These are phyloP conservation scores for Tetranychus piercei DNA, from an alignment of 2,888 invertebrate species.

Conservation along the genomic window DNA sequence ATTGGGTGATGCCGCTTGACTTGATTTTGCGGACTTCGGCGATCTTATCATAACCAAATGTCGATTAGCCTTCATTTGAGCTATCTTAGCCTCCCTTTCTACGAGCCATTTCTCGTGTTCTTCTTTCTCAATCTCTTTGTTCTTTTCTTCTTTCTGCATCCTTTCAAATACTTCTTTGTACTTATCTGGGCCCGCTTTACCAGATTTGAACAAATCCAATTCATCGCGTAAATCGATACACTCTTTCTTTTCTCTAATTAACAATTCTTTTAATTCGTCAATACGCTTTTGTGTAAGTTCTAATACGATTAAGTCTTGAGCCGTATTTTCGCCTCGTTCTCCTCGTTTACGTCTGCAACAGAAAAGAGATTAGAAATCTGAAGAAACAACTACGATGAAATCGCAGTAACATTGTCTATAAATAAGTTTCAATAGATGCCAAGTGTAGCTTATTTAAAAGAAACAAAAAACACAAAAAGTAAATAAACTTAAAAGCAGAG, in stretches of 20 bases:
- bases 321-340: constrained; percentile 46
- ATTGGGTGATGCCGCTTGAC: background rate
- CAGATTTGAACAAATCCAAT: constrained; percentile 40
- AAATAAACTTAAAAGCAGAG: background rate
- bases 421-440: background rate
- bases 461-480: constrained; percentile 9
- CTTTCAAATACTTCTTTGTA: constrained; percentile 52
- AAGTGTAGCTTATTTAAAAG: background rate
- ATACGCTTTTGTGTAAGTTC: constrained; percentile 57
- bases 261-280: constrained; percentile 50
- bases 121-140: constrained; percentile 48
- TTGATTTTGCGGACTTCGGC: background rate
- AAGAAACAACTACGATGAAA: background rate
- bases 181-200: constrained; percentile 47
- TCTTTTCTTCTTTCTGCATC: constrained; percentile 47
- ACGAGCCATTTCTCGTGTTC: constrained; percentile 45
- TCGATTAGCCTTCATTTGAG: constrained; percentile 16
- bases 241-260: constrained; percentile 31
- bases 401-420: background rate
- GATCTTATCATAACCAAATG: background rate
- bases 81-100: constrained; percentile 40
- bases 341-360: constrained; percentile 42
- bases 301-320: constrained; percentile 57
- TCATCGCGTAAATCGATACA: constrained; percentile 45
- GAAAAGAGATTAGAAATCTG: background rate